Conservation (phyloP, 2,113 vertebrate species). For the Grammomys surdaster region DNA sequence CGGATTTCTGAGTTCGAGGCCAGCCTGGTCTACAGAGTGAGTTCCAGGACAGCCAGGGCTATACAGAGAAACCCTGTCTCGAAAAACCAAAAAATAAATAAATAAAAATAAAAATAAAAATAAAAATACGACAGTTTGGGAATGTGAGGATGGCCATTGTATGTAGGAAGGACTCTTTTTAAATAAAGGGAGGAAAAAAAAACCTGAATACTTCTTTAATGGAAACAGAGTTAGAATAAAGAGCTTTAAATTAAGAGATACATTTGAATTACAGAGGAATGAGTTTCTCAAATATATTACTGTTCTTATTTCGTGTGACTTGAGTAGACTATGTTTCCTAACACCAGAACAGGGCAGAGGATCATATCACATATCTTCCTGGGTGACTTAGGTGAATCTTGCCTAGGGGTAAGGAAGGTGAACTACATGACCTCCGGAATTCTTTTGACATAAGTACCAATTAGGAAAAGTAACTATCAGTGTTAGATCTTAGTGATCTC, state of each 20-base stretch:
- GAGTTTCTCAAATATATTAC: constrained; percentile 11
- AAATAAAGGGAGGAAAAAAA: constrained; percentile 19
- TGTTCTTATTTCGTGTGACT: constrained; percentile 14
- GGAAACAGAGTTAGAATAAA: constrained; percentile 54
- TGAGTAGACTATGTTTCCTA: constrained; percentile 48
- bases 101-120: too few species aligned
- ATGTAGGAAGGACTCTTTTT: constrained; percentile 49
- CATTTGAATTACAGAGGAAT: constrained; percentile 40
- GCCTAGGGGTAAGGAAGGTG: constrained; percentile 16
- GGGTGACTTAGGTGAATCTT: background rate
- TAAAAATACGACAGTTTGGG: constrained; percentile 52
- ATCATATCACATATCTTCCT: background rate
- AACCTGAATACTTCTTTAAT: background rate
- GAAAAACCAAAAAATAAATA: too few species aligned
- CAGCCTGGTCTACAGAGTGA: too few species aligned
- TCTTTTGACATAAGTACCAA: constrained; percentile 54
- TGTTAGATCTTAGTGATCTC: background rate
- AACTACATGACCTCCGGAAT: constrained; percentile 30
- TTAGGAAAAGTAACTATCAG: constrained; percentile 24
- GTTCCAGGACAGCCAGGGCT: too few species aligned
- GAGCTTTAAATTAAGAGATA: constrained; percentile 37
- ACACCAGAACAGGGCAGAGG: background rate
- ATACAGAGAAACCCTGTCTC: too few species aligned
- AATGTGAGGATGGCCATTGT: constrained; percentile 20
- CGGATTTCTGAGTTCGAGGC: too few species aligned